Evolutionary conservation across 2,113 vertebrate species (phyloP).

Genomic region (Lophius piscatorius): DNA sequence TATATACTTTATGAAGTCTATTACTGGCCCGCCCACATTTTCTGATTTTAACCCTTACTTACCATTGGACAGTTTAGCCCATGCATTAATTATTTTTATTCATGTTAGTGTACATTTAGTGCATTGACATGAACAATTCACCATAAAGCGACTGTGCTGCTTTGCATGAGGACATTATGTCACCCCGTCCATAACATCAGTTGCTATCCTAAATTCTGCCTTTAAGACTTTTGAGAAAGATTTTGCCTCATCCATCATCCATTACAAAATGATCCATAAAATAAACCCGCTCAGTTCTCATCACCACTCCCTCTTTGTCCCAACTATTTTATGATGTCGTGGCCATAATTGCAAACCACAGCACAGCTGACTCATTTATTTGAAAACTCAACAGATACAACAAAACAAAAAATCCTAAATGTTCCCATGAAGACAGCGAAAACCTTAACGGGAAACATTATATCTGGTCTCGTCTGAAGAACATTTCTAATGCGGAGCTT

Average conservation of each 20-base stretch:
- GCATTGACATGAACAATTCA: too few relatives aligned
- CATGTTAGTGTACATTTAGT: too few relatives aligned
- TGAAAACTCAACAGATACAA: conserved; percentile 24
- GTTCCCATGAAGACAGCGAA: background rate
- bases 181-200: background rate
- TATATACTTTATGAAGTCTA: background rate
- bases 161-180: too few relatives aligned
- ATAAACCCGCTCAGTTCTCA: background rate
- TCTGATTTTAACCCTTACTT: too few relatives aligned
- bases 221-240: too few relatives aligned
- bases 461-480: conserved; percentile 7
- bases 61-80: too few relatives aligned
- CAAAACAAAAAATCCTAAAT: conserved; percentile 17
- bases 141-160: too few relatives aligned
- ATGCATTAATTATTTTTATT: too few relatives aligned
- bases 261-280: conserved; percentile 9
- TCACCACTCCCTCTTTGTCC: too few relatives aligned
- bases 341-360: conserved; percentile 56
- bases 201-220: background rate
- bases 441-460: conserved; percentile 10
- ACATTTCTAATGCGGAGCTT: too few relatives aligned
- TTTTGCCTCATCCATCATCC: too few relatives aligned
- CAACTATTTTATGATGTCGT: conserved; percentile 39
- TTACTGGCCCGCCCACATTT: too few relatives aligned
- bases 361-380: conserved; percentile 48